Percentiles rank a stretch among this genome's conserved stretches.
Conservation (phyloP, 2,797 vertebrate species). For the Liasis olivaceus region DNA sequence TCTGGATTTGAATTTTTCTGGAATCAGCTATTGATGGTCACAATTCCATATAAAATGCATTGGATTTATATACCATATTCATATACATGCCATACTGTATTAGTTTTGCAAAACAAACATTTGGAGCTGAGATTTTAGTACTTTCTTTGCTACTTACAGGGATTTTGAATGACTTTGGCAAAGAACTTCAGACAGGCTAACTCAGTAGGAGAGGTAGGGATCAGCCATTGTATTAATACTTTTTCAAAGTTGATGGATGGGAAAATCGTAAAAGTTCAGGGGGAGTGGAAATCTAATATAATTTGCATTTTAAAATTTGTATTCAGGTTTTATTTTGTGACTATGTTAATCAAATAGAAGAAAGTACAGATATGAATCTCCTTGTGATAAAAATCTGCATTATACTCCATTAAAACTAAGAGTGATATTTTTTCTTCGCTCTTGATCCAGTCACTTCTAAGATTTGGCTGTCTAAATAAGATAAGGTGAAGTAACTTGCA, state of each 20-base stretch:
- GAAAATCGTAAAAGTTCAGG: constrained; percentile 61
- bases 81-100: background rate
- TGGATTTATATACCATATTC: background rate
- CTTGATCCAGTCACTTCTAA: constrained; percentile 22
- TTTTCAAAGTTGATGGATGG: constrained; percentile 68
- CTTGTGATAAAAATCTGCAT: constrained; percentile 16
- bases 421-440: constrained; percentile 21
- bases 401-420: background rate
- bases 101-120: background rate
- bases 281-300: constrained; percentile 51
- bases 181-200: constrained; percentile 46
- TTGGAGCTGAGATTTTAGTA: background rate
- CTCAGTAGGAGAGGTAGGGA: constrained; percentile 57
- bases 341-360: constrained; percentile 27
- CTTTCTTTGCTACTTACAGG: background rate
- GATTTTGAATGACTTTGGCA: constrained; percentile 36
- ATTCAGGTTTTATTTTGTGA: constrained; percentile 46
- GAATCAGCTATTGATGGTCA: background rate
- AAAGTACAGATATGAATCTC: constrained; percentile 16
- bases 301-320: constrained; percentile 60
- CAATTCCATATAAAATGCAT: background rate
- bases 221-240: constrained; percentile 67
- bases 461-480: background rate
- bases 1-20: background rate
- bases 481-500: background rate